These are phyloP conservation scores for Stichodactyla helianthus DNA, from an alignment of 64 coral and sea anemone species.

Conservation along the genomic window DNA sequence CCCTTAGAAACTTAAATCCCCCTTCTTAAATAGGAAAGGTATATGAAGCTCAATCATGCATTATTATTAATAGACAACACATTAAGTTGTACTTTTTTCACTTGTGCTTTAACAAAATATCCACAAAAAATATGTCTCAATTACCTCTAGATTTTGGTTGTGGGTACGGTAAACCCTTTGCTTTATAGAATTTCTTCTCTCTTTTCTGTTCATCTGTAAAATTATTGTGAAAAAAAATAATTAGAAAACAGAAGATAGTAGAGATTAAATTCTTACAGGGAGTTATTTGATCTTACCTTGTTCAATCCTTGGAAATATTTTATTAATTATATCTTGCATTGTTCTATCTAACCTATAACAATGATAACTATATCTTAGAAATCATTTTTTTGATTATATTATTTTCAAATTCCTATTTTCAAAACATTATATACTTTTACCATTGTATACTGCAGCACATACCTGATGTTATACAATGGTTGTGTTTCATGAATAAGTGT, in stretches of 20 bases:
- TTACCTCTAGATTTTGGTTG: conserved; percentile 48
- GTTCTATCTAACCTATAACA: conserved; percentile 68
- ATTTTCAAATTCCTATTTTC: too few species aligned
- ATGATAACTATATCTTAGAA: not conserved
- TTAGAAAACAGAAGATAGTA: not conserved
- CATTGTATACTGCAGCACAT: not conserved
- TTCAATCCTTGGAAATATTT: conserved; percentile 76
- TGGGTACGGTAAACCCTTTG: conserved; percentile 63
- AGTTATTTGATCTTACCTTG: conserved; percentile 30
- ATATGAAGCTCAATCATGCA: too few species aligned
- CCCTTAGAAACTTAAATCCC: too few species aligned
- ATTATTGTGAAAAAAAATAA: not conserved
- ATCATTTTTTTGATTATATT: not conserved
- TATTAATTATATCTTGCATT: conserved; percentile 92
- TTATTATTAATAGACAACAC: too few species aligned
- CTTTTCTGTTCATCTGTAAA: conserved; percentile 67
- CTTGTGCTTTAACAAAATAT: too few species aligned
- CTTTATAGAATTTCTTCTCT: conserved; percentile 70
- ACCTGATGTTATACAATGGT: conserved; percentile 90
- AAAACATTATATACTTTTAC: too few species aligned
- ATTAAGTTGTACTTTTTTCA: too few species aligned
- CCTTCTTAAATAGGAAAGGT: too few species aligned
- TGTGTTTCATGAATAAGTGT: conserved; percentile 74
- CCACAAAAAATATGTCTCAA: not conserved
- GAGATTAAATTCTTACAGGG: not conserved